Evolutionary conservation across 1,140 invertebrate species (phyloP), one percentile per base, ranked within the genome.

Genomic region (Ceratina australensis): DNA sequence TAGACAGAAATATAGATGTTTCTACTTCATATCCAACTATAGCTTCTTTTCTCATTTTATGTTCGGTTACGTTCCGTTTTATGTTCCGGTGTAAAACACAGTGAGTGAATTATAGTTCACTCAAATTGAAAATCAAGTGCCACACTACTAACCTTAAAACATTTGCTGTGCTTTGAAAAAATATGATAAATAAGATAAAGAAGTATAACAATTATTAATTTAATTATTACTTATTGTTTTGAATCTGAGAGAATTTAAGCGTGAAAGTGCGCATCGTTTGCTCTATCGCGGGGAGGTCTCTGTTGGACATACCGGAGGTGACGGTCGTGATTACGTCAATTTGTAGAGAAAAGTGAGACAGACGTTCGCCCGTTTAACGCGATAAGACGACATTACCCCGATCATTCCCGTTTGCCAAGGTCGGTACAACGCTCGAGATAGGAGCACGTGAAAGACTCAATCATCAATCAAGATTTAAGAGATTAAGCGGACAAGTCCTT

Each of bases 391-490:
- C 63, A 28, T 67, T 67, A 50, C 64, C 47, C 52, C 8, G 65
- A 59, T 76, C 73, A 33, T 28, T 20, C 18, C 15, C 0, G 42
- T 18, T 33, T 10, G 12, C 22, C 4, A 10, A n/a, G 42, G 42
- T 60, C 65, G 66, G 24, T 66, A 50, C 28, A 60, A 42, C 22
- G 22, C 1, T 33, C 56, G n/a, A 69, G 57, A 61, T 52, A 71
- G 56, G 5, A 13, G 2, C 24, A 52, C 12, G 68, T 57, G 72
- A 78, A 78, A 57, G 68, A 65, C 59, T 76, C 59, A 22, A 18
- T 26, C 28, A 68, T 75, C 78, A 64, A 79, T 79, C 77, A 74
- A 79, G 56, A 74, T 73, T 79, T 74, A 74, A 68, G 57, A 33
- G 72, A 69, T 28, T 66, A 79, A 79, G 42, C 47, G 26, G 50